A percentile compares a stretch with the other conserved stretches of the same genome.
These are phyloP conservation scores for Tetranychus truncatus DNA, from an alignment of 2,888 invertebrate genomes.

Conservation along the genomic window DNA sequence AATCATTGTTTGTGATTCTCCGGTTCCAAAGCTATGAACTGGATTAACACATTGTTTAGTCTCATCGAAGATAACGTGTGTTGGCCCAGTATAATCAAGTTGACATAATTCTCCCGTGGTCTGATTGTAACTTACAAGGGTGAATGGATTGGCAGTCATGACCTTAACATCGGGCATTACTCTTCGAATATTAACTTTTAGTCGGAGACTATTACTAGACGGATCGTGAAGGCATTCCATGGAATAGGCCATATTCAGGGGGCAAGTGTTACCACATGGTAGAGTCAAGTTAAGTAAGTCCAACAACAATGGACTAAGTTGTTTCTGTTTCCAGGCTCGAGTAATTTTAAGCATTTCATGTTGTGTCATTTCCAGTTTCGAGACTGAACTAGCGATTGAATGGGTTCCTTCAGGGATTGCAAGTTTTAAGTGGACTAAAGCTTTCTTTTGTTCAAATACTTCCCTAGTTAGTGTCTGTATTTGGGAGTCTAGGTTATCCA, in stretches of 20 bases:
- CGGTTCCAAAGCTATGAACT: background rate
- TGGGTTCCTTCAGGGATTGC: background rate
- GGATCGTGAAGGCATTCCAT: constrained; percentile 3
- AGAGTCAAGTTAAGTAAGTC: constrained; percentile 4
- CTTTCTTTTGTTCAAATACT: background rate
- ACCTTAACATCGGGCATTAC: background rate
- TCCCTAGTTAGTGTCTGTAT: background rate
- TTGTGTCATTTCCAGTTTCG: background rate
- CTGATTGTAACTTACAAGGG: background rate
- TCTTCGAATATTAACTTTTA: constrained; percentile 9
- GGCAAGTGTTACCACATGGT: background rate
- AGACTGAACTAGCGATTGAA: constrained; percentile 2
- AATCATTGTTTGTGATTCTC: background rate
- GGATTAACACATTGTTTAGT: background rate
- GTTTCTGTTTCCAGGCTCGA: constrained; percentile 3
- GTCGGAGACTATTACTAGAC: background rate
- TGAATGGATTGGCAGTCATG: constrained; percentile 11
- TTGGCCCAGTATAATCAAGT: constrained; percentile 6
- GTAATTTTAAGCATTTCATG: background rate
- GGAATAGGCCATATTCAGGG: background rate
- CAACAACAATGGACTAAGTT: background rate
- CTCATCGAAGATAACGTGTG: constrained; percentile 2
- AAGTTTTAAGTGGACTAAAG: background rate
- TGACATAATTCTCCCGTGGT: background rate
- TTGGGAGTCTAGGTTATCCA: background rate